phyloP scores from a whole-genome alignment of 2,113 vertebrate genomes.

The Acanthochromis polyacanthus region DNA sequence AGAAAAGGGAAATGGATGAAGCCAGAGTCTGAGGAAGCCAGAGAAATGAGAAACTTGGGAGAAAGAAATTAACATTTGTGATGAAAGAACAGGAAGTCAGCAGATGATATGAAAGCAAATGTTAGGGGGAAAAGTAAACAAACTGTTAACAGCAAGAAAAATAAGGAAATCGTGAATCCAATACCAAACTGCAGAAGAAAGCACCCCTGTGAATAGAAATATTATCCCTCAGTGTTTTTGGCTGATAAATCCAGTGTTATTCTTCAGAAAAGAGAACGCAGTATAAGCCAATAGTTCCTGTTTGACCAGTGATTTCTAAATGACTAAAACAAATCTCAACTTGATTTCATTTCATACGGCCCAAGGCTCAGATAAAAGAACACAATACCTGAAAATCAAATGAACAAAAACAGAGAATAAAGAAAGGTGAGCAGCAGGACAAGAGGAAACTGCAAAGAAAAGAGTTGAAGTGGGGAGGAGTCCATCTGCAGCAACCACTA shows the following conservation, averaged over 20 bases:
- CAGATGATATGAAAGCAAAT: conserved; percentile 53
- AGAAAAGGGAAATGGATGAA: conserved; percentile 56
- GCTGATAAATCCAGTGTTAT: neutral
- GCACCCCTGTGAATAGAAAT: conserved; percentile 4
- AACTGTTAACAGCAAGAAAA: conserved; percentile 46
- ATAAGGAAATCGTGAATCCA: conserved; percentile 13
- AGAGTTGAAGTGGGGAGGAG: conserved; percentile 73
- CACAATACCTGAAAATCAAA: conserved; percentile 49
- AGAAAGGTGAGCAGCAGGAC: conserved; percentile 46
- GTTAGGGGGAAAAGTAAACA: conserved; percentile 39
- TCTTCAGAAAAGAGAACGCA: neutral
- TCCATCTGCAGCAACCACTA: conserved; percentile 76
- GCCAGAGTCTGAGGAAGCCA: conserved; percentile 50
- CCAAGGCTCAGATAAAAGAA: conserved; percentile 6
- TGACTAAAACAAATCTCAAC: neutral
- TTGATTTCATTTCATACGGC: conserved; percentile 18
- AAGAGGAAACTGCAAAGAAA: conserved; percentile 65
- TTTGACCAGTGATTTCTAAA: neutral
- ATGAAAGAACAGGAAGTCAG: conserved; percentile 57
- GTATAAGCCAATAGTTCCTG: neutral
- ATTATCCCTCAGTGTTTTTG: neutral
- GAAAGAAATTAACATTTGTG: conserved; percentile 52
- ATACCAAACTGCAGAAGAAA: conserved; percentile 49
- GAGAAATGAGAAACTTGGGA: conserved; percentile 57
- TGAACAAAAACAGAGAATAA: conserved; percentile 38